These are phyloP conservation scores for Lepeophtheirus salmonis DNA, from an alignment of 1,140 invertebrate species.

Conservation along the genomic window DNA sequence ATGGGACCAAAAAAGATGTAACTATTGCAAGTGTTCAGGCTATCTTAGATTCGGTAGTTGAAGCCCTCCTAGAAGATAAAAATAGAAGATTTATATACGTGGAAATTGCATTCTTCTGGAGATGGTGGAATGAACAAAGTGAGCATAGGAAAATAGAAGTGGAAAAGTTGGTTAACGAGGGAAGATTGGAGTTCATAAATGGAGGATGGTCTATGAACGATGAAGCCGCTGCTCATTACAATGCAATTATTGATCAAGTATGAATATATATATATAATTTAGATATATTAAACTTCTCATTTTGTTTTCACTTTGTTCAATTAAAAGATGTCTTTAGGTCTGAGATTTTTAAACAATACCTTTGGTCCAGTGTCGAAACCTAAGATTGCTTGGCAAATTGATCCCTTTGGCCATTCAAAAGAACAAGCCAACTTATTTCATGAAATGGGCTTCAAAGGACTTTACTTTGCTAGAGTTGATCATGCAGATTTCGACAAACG, in stretches of 20 bases:
- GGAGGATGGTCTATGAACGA: conserved; percentile 55
- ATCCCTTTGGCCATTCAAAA: conserved; percentile 43
- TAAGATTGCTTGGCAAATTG: conserved; percentile 42
- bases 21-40: conserved; percentile 68
- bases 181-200: conserved; percentile 44
- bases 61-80: conserved; percentile 50
- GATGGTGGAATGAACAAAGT: conserved; percentile 70
- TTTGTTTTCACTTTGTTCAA: background rate
- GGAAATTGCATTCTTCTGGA: conserved; percentile 68
- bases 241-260: conserved; percentile 69
- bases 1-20: conserved; percentile 45
- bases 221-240: conserved; percentile 76
- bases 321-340: conserved; percentile 10
- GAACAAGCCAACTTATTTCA: conserved; percentile 29
- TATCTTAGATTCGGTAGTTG: conserved; percentile 70
- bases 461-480: conserved; percentile 72
- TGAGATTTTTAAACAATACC: conserved; percentile 32
- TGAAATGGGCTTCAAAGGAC: conserved; percentile 47
- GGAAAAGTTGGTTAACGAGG: conserved; percentile 12
- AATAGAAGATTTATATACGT: conserved; percentile 39
- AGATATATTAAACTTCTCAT: background rate
- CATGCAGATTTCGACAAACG: conserved; percentile 39
- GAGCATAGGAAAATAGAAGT: conserved; percentile 28
- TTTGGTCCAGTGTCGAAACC: conserved; percentile 38
- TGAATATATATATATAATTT: background rate